Percentiles rank a stretch among this genome's conserved stretches.
Evolutionary conservation across 1,140 invertebrate genomes (phyloP).

Genomic region (Aradophagus sp.): DNA sequence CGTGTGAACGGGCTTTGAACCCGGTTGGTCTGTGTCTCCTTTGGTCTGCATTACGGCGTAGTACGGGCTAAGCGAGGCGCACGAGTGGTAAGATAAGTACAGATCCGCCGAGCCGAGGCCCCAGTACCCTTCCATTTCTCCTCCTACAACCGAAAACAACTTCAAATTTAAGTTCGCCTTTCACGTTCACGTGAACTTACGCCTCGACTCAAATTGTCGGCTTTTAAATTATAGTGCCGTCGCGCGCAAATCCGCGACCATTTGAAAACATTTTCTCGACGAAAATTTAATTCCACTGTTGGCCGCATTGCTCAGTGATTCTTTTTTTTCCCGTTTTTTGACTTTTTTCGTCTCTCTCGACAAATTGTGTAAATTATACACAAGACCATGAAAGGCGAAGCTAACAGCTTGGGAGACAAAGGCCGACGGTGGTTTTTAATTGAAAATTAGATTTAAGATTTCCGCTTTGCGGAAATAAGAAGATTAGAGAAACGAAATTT

Average conservation of each 20-base stretch:
- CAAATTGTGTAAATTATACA: too few relatives aligned
- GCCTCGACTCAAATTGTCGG: slow-evolving; percentile 37
- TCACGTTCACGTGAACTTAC: slow-evolving; percentile 30
- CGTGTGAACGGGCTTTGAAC: slow-evolving; percentile 70
- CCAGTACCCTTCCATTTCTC: slow-evolving; percentile 37
- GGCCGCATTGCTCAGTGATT: background rate
- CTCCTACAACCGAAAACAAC: slow-evolving; percentile 39
- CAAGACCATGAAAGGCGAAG: too few relatives aligned
- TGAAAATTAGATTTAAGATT: too few relatives aligned
- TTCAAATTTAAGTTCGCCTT: slow-evolving; percentile 49
- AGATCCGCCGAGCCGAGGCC: slow-evolving; percentile 20
- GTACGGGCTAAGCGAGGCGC: slow-evolving; percentile 57
- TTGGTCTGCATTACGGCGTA: slow-evolving; percentile 61
- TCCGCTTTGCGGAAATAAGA: too few relatives aligned
- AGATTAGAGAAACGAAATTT: too few relatives aligned
- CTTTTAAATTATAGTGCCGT: slow-evolving; percentile 32
- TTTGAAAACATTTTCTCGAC: slow-evolving; percentile 12
- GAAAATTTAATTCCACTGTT: slow-evolving; percentile 12
- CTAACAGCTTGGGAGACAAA: too few relatives aligned
- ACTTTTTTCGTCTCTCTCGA: too few relatives aligned
- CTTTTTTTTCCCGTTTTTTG: too few relatives aligned
- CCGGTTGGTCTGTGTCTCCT: slow-evolving; percentile 53
- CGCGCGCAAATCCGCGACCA: slow-evolving; percentile 18
- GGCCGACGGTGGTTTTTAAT: too few relatives aligned
- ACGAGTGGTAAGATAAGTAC: slow-evolving; percentile 40